Evolutionary conservation across 2,888 invertebrate genomes (phyloP), one percentile per base, ranked within the genome.

Genomic region (Apamea monoglypha): DNA sequence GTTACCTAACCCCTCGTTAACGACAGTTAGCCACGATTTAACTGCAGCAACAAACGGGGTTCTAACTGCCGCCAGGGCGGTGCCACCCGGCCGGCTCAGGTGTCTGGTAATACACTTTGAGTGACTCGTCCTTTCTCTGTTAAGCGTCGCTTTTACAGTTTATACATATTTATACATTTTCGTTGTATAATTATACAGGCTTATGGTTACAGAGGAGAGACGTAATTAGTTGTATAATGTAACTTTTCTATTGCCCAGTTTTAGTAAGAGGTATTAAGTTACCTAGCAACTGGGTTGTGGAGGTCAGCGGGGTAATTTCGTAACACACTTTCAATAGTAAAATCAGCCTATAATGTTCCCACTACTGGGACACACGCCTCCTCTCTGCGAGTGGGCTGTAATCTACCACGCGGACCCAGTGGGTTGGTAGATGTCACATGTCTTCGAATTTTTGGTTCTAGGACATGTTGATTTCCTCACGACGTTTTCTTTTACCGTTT

Each of bases 31-130:
- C 66, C 59, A 29, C 68, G 21, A 56, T 50, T 18, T 56, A 47
- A 76, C 56, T n/a, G 53, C 21, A n/a, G 5, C 16, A 70, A 56
- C 76, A 56, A 73, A 44, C 36, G 16, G 2, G 0, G 5, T 44
- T 25, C 10, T 44, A 67, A 78, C 70, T 29, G 21, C 18, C n/a
- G 81, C 81, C 61, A 83, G 4, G 4, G 1, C 16, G 16, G 88
- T 85, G 79, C 16, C 74, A 82, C 77, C 82, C 77, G 81, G 69
- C 87, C 81, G 94, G 89, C 95, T 91, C 96, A 96, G 96, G 96
- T 96, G 96, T 90, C 82, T 50, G 59, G 75, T 94, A 94, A 95
- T 94, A 91, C 92, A 78, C 84, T 91, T 92, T 92, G 94, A 96
- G 95, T 96, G 96, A 96, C 94, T 95, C 84, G 93, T 90, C 89